Conservation (phyloP, 2,888 invertebrate genomes). For the Perdita meconis region DNA sequence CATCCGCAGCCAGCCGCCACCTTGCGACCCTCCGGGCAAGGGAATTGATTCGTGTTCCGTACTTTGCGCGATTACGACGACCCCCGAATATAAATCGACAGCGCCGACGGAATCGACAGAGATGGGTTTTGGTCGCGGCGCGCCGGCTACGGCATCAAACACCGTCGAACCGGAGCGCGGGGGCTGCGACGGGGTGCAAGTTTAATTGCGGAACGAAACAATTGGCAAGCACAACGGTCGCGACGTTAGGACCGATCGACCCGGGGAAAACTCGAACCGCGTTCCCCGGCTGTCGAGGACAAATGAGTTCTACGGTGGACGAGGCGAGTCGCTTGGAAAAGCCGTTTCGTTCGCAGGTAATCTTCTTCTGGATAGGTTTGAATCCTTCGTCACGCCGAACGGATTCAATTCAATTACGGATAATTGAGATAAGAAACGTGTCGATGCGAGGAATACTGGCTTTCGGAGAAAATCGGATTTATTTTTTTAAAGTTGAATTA, state of each 20-base stretch:
- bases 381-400: background rate
- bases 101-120: constrained; percentile 42
- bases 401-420: background rate
- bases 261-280: background rate
- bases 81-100: constrained; percentile 72
- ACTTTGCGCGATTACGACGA: constrained; percentile 73
- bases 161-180: background rate
- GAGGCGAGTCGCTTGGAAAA: background rate
- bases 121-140: constrained; percentile 33
- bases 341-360: constrained; percentile 27
- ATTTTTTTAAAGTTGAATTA: too few relatives aligned
- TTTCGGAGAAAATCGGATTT: background rate
- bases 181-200: constrained; percentile 8
- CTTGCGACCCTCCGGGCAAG: constrained; percentile 55
- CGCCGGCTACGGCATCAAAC: constrained; percentile 22
- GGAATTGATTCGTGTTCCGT: constrained; percentile 74
- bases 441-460: background rate
- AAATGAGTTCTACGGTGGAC: constrained; percentile 43
- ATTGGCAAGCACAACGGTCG: constrained; percentile 44
- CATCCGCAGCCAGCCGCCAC: constrained; percentile 37
- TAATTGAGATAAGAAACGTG: background rate
- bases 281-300: constrained; percentile 4
- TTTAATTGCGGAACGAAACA: constrained; percentile 57
- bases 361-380: background rate
- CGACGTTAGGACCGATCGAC: constrained; percentile 34